Conservation (phyloP, 2,888 invertebrate genomes). For the Macropis europaea region DNA sequence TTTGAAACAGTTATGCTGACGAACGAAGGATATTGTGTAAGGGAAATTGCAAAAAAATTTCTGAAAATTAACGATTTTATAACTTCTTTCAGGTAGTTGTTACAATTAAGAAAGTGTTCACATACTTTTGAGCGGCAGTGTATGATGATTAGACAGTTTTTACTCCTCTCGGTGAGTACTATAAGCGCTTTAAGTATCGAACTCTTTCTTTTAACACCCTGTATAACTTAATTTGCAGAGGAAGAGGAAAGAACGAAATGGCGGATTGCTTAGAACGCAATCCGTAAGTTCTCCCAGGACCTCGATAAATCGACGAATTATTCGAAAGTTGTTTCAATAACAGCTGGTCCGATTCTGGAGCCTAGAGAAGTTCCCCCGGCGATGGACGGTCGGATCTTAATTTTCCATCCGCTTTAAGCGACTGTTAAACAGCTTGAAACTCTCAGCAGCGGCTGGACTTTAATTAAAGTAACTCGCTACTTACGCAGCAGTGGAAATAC, state of each 20-base stretch:
- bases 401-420: conserved; percentile 40
- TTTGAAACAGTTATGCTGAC: too few species aligned
- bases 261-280: conserved; percentile 3
- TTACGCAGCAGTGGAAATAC: conserved; percentile 8
- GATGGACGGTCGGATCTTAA: conserved; percentile 31
- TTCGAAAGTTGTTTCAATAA: conserved; percentile 41
- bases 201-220: too few species aligned
- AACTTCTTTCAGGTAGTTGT: too few species aligned
- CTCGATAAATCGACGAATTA: conserved; percentile 31
- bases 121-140: too few species aligned
- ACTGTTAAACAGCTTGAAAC: conserved; percentile 33
- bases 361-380: conserved; percentile 1
- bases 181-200: too few species aligned
- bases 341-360: conserved; percentile 19
- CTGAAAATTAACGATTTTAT: too few species aligned
- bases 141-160: too few species aligned
- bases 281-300: conserved; percentile 8
- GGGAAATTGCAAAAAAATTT: too few species aligned
- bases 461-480: conserved; percentile 35
- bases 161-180: too few species aligned
- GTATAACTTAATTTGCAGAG: conserved; percentile 12
- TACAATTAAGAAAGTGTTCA: too few species aligned
- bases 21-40: too few species aligned
- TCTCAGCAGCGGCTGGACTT: conserved; percentile 3
- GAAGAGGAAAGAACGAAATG: not conserved